Conservation (phyloP, 2,888 invertebrate genomes). For the Ernsta delagoae region DNA sequence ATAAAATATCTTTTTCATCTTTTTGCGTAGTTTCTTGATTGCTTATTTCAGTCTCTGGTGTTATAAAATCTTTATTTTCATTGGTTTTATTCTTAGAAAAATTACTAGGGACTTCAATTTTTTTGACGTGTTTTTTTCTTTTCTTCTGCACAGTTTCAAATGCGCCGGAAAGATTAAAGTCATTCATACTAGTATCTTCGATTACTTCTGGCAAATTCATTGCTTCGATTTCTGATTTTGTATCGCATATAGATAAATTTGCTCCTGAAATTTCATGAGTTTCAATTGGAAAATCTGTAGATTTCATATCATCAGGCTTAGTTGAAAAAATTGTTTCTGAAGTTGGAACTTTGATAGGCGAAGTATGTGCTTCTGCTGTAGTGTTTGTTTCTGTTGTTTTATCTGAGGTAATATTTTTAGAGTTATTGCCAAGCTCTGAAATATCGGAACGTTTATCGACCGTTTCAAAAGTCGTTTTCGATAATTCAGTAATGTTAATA, state of each 20-base stretch:
- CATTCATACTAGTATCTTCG: slow-evolving; percentile 11
- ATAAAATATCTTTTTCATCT: neutral
- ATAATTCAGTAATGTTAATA: no score
- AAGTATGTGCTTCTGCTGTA: no score
- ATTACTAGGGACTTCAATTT: no score
- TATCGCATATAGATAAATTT: neutral
- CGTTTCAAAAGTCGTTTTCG: neutral
- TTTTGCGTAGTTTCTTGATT: slow-evolving; percentile 8
- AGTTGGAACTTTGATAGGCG: no score
- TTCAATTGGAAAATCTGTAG: neutral
- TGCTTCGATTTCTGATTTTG: neutral
- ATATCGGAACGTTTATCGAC: neutral
- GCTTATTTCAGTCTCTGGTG: slow-evolving; percentile 8
- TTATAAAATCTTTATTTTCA: neutral
- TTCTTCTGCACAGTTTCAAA: slow-evolving; percentile 26
- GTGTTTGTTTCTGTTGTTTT: no score
- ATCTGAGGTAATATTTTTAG: no score
- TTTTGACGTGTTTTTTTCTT: slow-evolving; percentile 26
- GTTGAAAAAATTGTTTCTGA: no score
- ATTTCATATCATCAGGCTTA: neutral
- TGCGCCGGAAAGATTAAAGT: neutral
- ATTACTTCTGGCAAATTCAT: neutral
- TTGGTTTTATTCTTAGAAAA: no score
- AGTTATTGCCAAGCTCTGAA: no score
- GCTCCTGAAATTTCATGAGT: neutral